Evolutionary conservation across 2,113 vertebrate species (phyloP).

Genomic region (Micronisus gabar): DNA sequence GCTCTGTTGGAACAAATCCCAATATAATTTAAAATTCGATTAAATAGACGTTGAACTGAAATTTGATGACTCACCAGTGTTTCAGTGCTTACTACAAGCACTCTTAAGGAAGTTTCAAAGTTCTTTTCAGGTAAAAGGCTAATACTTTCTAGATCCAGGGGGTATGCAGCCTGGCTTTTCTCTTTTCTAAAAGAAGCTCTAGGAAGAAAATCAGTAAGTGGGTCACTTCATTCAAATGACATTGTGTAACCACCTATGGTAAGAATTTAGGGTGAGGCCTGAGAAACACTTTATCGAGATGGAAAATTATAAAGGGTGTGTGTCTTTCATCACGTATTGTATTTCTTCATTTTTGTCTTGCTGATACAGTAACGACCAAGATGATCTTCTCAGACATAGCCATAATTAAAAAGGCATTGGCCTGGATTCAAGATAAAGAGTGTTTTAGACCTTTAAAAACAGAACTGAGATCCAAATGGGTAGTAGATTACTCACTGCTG

Average conservation of each 20-base stretch:
- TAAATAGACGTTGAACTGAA: not conserved
- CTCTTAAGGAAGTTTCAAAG: not conserved
- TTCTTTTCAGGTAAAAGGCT: not conserved
- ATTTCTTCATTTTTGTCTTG: slow-evolving; percentile 39
- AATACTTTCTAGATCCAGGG: not conserved
- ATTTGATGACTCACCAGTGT: not conserved
- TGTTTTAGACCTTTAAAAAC: not conserved
- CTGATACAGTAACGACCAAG: slow-evolving; percentile 11
- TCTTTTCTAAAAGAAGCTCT: not conserved
- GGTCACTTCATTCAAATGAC: not conserved
- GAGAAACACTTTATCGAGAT: slow-evolving; percentile 1
- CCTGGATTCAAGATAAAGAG: not conserved
- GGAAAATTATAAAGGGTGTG: slow-evolving; percentile 17
- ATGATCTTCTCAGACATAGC: slow-evolving; percentile 13
- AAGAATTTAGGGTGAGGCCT: slow-evolving; percentile 55
- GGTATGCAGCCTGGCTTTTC: not conserved
- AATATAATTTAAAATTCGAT: not conserved
- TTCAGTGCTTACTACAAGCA: not conserved
- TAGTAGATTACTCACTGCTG: slow-evolving; percentile 1
- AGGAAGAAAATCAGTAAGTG: not conserved
- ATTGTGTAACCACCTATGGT: not conserved
- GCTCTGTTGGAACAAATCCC: not conserved
- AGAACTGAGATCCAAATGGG: not conserved
- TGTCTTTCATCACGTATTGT: not conserved
- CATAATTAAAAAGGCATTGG: slow-evolving; percentile 13